Conservation (phyloP, 2,888 invertebrate species). For the Sphaerophoria taeniata region DNA sequence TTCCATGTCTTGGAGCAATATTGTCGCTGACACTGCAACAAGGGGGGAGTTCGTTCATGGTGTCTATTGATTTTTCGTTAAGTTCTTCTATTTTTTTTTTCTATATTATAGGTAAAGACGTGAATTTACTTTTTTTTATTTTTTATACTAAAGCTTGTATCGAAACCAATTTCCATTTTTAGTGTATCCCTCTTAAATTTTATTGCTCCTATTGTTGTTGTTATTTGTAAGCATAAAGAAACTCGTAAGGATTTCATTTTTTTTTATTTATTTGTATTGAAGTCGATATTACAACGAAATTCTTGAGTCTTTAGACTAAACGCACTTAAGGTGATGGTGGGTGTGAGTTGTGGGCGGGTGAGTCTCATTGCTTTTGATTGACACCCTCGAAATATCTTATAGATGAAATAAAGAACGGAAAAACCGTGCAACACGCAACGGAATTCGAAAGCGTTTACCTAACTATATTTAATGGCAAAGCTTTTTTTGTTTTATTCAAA, state of each 20-base stretch:
- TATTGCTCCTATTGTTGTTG: slow-evolving; percentile 74
- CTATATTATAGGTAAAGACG: slow-evolving; percentile 41
- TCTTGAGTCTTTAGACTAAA: not conserved
- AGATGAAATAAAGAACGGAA: slow-evolving; percentile 54
- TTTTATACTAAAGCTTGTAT: slow-evolving; percentile 56
- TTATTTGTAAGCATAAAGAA: slow-evolving; percentile 65
- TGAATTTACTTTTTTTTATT: slow-evolving; percentile 31
- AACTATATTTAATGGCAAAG: slow-evolving; percentile 13
- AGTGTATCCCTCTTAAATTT: slow-evolving; percentile 73
- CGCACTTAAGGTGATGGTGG: slow-evolving; percentile 66
- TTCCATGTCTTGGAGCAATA: not conserved
- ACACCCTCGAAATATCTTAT: slow-evolving; percentile 37
- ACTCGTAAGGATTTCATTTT: slow-evolving; percentile 38
- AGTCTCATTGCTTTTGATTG: slow-evolving; percentile 55
- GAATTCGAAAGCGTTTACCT: slow-evolving; percentile 27
- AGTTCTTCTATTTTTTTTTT: slow-evolving; percentile 39
- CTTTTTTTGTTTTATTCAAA: slow-evolving; percentile 36
- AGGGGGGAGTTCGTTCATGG: slow-evolving; percentile 17
- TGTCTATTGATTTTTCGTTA: slow-evolving; percentile 71
- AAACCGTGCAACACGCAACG: slow-evolving; percentile 53
- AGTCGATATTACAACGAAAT: slow-evolving; percentile 44
- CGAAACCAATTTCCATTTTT: slow-evolving; percentile 74
- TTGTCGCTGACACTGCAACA: slow-evolving; percentile 5
- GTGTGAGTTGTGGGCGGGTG: slow-evolving; percentile 63
- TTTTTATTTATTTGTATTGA: slow-evolving; percentile 20